phyloP scores from a whole-genome alignment of 2,113 vertebrate genomes.

The Crotophaga sulcirostris region DNA sequence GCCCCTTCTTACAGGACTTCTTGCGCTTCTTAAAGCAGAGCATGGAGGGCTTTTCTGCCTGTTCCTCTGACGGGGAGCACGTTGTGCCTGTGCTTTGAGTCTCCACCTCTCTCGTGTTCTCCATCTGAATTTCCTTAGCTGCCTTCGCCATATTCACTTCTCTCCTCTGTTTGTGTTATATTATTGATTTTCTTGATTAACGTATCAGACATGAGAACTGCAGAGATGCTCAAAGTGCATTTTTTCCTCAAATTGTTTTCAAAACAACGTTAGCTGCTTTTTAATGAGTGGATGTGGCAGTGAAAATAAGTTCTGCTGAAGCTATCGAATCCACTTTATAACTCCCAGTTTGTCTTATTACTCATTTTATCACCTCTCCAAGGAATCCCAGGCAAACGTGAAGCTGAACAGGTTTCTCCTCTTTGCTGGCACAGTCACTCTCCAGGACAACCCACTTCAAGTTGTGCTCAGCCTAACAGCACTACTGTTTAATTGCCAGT shows the following conservation, averaged over 20 bases:
- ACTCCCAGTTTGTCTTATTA: slow-evolving; percentile 27
- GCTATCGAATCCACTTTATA: neutral
- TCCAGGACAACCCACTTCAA: neutral
- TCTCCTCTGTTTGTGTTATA: neutral
- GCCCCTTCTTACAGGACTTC: slow-evolving; percentile 57
- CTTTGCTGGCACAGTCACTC: slow-evolving; percentile 11
- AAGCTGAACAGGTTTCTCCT: neutral
- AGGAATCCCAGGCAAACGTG: neutral
- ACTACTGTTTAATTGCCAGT: neutral
- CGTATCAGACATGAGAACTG: neutral
- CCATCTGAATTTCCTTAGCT: slow-evolving; percentile 73
- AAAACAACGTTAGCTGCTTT: neutral
- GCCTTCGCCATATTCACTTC: slow-evolving; percentile 59
- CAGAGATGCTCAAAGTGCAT: slow-evolving; percentile 9
- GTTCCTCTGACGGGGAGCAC: slow-evolving; percentile 7
- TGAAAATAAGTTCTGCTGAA: slow-evolving; percentile 10
- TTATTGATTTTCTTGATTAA: neutral
- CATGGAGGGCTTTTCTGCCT: slow-evolving; percentile 56
- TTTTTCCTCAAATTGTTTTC: slow-evolving; percentile 3
- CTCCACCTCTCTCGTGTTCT: slow-evolving; percentile 52
- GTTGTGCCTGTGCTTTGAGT: neutral
- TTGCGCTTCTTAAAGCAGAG: slow-evolving; percentile 81
- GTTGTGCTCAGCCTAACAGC: slow-evolving; percentile 1
- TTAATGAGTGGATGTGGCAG: neutral
- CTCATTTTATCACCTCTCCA: slow-evolving; percentile 43